phyloP scores from a whole-genome alignment of 2,113 vertebrate species.

The Clupea harengus region DNA sequence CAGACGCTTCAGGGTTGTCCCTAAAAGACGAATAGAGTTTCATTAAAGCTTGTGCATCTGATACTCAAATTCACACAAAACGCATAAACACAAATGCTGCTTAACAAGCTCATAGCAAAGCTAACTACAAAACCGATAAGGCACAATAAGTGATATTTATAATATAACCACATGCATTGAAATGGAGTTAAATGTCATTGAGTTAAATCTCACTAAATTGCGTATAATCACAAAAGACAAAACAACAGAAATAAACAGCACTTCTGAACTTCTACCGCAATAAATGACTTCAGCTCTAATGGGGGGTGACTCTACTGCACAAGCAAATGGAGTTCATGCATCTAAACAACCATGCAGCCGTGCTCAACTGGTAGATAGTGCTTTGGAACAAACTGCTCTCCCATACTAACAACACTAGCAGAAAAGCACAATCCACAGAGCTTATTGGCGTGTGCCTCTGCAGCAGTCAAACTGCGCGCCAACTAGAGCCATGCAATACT shows the following conservation, averaged over 20 bases:
- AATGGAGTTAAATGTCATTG: not conserved
- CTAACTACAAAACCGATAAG: not conserved
- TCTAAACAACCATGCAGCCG: not conserved
- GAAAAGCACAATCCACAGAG: not conserved
- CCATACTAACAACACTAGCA: not conserved
- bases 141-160: not conserved
- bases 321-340: not conserved
- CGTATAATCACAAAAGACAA: not conserved
- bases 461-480: not conserved
- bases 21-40: conserved; percentile 55
- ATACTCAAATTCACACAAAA: not conserved
- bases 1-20: conserved; percentile 96
- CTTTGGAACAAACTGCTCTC: not conserved
- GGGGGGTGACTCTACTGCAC: not conserved
- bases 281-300: not conserved
- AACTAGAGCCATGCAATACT: conserved; percentile 6
- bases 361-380: not conserved
- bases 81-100: not conserved
- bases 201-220: not conserved
- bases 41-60: conserved; percentile 37
- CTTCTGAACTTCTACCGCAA: not conserved
- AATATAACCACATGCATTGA: not conserved
- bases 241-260: not conserved
- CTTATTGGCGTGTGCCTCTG: not conserved
- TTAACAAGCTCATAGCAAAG: not conserved